A percentile compares a stretch with the other conserved stretches of the same genome.
Conservation (phyloP, 2,888 invertebrate species). For the Erebia palarica region DNA sequence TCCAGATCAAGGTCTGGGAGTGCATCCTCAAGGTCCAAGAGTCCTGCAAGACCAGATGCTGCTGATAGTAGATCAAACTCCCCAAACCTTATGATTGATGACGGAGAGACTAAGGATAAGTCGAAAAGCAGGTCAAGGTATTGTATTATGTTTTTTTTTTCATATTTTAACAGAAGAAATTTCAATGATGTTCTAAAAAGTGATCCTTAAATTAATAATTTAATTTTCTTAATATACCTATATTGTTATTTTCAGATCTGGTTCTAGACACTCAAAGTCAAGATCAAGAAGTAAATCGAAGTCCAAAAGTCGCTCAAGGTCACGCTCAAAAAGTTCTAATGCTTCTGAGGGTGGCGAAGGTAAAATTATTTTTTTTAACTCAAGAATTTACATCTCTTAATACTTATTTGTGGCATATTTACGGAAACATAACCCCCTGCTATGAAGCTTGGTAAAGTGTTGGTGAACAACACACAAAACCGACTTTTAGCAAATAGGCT, state of each 20-base stretch:
- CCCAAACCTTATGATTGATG: conserved; percentile 79
- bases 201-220: too few species aligned
- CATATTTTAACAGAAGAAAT: neutral
- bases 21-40: conserved; percentile 63
- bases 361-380: conserved; percentile 7
- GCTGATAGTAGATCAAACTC: conserved; percentile 79
- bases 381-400: too few species aligned
- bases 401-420: too few species aligned
- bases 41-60: conserved; percentile 60
- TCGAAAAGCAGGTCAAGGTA: conserved; percentile 72
- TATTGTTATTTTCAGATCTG: conserved; percentile 47
- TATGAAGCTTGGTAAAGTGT: too few species aligned
- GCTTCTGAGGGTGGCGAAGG: conserved; percentile 56
- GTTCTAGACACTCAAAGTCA: conserved; percentile 67
- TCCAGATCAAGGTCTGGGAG: conserved; percentile 58
- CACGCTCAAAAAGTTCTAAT: conserved; percentile 70
- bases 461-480: too few species aligned
- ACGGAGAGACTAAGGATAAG: conserved; percentile 66
- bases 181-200: neutral
- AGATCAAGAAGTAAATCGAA: conserved; percentile 72
- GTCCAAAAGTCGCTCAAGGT: conserved; percentile 72
- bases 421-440: too few species aligned
- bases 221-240: neutral
- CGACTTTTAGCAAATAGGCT: too few species aligned
- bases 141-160: too few species aligned